phyloP scores from a whole-genome alignment of 1,140 invertebrate genomes.

The Euschistus heros region DNA sequence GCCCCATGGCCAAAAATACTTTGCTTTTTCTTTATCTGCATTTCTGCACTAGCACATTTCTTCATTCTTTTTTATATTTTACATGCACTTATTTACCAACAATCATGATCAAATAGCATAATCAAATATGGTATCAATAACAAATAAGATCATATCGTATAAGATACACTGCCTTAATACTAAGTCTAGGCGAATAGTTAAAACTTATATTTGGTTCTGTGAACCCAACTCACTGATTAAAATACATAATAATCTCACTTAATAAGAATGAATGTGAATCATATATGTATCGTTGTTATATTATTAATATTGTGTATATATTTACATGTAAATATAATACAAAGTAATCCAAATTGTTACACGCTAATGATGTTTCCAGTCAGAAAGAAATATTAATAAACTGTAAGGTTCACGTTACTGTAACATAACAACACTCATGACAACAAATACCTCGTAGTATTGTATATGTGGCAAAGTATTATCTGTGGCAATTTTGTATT shows the following conservation, averaged over 20 bases:
- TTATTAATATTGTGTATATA: too few species aligned
- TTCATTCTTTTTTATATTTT: neutral
- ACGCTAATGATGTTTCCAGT: neutral
- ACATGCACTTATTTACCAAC: neutral
- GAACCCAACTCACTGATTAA: too few species aligned
- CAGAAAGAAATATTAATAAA: too few species aligned
- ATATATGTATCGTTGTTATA: too few species aligned
- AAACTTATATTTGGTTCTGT: too few species aligned
- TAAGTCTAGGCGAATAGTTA: too few species aligned
- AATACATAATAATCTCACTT: too few species aligned
- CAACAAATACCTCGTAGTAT: constrained; percentile 13
- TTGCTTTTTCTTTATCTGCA: constrained; percentile 1
- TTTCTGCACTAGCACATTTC: neutral
- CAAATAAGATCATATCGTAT: too few species aligned
- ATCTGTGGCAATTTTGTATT: constrained; percentile 16
- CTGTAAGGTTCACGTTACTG: too few species aligned
- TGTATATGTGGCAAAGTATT: constrained; percentile 13
- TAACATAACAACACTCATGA: neutral
- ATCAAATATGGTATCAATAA: neutral
- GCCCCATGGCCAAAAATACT: constrained; percentile 2
- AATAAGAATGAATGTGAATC: too few species aligned
- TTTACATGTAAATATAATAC: too few species aligned
- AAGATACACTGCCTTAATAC: too few species aligned
- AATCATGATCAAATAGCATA: constrained; percentile 4
- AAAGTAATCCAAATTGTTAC: constrained; percentile 10